A percentile compares a stretch with the other conserved stretches of the same genome.
Conservation (phyloP, 2,888 invertebrate species). For the Subacronicta megacephala region DNA sequence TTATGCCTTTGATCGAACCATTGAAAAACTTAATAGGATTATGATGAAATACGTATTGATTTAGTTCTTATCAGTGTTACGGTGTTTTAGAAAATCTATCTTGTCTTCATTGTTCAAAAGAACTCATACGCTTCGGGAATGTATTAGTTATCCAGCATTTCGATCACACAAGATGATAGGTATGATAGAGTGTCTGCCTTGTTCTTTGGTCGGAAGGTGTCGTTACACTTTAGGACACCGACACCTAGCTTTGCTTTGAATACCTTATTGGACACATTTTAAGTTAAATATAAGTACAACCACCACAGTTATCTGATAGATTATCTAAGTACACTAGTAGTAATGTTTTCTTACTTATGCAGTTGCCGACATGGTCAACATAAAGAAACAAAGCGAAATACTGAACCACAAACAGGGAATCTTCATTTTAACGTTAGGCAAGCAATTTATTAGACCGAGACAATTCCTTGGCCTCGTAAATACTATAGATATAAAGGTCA, state of each 20-base stretch:
- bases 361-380: not conserved
- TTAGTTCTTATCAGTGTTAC: not conserved
- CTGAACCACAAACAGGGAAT: constrained; percentile 10
- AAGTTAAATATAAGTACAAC: no score
- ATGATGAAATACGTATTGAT: not conserved
- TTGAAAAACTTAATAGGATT: no score
- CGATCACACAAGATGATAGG: not conserved
- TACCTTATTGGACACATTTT: no score
- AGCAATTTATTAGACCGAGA: constrained; percentile 53
- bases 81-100: not conserved
- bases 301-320: no score
- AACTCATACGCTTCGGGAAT: not conserved
- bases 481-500: constrained; percentile 48
- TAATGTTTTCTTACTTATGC: not conserved
- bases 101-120: constrained; percentile 1
- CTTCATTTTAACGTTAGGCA: constrained; percentile 31
- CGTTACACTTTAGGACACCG: not conserved
- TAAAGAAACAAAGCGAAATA: not conserved
- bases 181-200: not conserved
- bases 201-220: not conserved
- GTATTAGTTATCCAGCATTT: not conserved
- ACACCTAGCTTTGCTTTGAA: no score
- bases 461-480: constrained; percentile 53
- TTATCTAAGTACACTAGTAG: no score
- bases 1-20: no score